Percentiles rank a stretch among this genome's conserved stretches.
Conservation (phyloP, 2,888 invertebrate species). For the Barypeithes pellucidus region DNA sequence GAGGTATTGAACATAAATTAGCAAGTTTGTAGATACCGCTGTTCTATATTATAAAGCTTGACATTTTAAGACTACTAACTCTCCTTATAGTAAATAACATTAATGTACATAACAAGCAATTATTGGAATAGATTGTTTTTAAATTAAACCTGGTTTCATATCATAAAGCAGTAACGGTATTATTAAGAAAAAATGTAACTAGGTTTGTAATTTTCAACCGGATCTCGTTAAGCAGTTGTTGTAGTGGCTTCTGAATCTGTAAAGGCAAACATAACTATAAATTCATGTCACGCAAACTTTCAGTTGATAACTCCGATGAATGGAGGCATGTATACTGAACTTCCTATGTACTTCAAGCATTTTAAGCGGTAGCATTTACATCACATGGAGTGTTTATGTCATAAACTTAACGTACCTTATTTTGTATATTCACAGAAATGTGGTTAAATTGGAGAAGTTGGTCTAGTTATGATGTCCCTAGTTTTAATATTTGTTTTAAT, state of each 20-base stretch:
- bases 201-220: too few relatives aligned
- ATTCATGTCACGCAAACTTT: conserved; percentile 30
- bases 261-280: conserved; percentile 23
- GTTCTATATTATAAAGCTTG: too few relatives aligned
- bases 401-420: background rate
- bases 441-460: background rate
- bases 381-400: conserved; percentile 8
- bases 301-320: conserved; percentile 14
- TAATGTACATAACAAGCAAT: too few relatives aligned
- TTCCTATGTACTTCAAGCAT: conserved; percentile 31
- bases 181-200: too few relatives aligned
- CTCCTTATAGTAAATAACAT: too few relatives aligned
- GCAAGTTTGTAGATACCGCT: too few relatives aligned
- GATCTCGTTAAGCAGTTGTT: background rate
- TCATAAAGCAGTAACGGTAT: too few relatives aligned
- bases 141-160: too few relatives aligned
- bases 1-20: too few relatives aligned
- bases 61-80: too few relatives aligned
- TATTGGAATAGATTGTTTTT: too few relatives aligned
- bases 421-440: background rate
- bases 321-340: conserved; percentile 12
- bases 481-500: conserved; percentile 6
- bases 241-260: background rate
- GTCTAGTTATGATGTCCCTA: background rate
- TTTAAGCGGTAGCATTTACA: conserved; percentile 20